Evolutionary conservation across 2,888 invertebrate genomes (phyloP), one percentile per base, ranked within the genome.

Genomic region (Heteromurus nitidus): DNA sequence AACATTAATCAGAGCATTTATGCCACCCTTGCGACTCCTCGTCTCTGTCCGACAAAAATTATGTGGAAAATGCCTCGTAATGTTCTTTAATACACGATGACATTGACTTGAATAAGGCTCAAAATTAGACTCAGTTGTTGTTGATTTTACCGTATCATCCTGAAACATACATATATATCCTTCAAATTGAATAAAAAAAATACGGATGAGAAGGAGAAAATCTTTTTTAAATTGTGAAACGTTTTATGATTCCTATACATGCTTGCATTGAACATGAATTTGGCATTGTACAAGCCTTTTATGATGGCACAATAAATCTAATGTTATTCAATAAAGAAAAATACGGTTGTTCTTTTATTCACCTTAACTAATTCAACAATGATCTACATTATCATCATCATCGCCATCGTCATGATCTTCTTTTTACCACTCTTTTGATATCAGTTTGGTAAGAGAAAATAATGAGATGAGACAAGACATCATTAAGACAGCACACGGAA

Each of bases 41-140:
- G 24, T n/a, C 7, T 36, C 5, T 26, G 26, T 68, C 42, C n/a
- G n/a, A n/a, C 9, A 55, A 68, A 44, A 36, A 69, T 11, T 18
- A 55, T 31, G 18, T 74, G 72, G 64, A 80, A 80, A 60, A 3
- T 80, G 80, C 80, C 60, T 50, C 62, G 80, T 80, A 80, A 80
- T 80, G 73, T 74, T 74, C 73, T 55, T 62, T 80, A 80, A 68
- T 80, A 50, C 64, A 75, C 36, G 72, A 68, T 83, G 82, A 80
- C 82, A 83, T 83, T 83, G 82, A 83, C 47, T 75, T 80, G 80
- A 83, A 83, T 69, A 50, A 70, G 76, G 67, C 64, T 80, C 75
- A 75, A 75, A 83, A 83, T 83, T 83, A 83, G 82, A 72, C 75
- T 83, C 70, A 79, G 82, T 83, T 83, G 80, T 83, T 80, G 82